Evolutionary conservation across 1,140 invertebrate genomes (phyloP).

Genomic region (Macrocentrus cingulum): DNA sequence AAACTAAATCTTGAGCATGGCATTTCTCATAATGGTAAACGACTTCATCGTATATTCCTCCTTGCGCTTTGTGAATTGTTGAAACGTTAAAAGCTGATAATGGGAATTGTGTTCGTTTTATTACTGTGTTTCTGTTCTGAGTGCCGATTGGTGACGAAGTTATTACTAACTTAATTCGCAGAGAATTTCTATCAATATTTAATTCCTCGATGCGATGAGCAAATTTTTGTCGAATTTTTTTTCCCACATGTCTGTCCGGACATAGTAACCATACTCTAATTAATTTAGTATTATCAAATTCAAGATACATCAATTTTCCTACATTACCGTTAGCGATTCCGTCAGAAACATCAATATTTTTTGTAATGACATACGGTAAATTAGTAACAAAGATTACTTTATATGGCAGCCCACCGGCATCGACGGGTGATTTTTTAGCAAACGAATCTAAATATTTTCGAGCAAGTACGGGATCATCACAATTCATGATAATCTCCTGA

Average conservation of each 20-base stretch:
- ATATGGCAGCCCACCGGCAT: neutral
- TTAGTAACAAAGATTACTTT: neutral
- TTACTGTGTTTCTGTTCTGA: conserved; percentile 7
- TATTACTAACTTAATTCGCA: conserved; percentile 8
- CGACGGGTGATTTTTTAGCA: neutral
- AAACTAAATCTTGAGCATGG: conserved; percentile 39
- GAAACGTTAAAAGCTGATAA: neutral
- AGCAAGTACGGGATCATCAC: too few species aligned
- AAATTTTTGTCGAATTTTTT: neutral
- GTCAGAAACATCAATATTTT: neutral
- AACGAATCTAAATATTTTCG: too few species aligned
- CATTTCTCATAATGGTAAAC: conserved; percentile 40
- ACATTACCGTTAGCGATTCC: neutral
- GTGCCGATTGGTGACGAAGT: conserved; percentile 6
- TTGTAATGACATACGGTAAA: neutral
- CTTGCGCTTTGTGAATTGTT: conserved; percentile 38
- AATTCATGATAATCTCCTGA: too few species aligned
- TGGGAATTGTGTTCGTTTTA: conserved; percentile 23
- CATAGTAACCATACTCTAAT: neutral
- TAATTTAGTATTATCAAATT: conserved; percentile 4
- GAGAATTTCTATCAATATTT: neutral
- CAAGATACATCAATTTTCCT: neutral
- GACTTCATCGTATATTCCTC: conserved; percentile 42
- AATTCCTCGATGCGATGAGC: neutral
- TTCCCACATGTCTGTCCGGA: neutral